Percentiles rank a stretch among this genome's conserved stretches.
phyloP scores from a whole-genome alignment of 2,797 vertebrate species.

The Stomatorhinus walkeri region DNA sequence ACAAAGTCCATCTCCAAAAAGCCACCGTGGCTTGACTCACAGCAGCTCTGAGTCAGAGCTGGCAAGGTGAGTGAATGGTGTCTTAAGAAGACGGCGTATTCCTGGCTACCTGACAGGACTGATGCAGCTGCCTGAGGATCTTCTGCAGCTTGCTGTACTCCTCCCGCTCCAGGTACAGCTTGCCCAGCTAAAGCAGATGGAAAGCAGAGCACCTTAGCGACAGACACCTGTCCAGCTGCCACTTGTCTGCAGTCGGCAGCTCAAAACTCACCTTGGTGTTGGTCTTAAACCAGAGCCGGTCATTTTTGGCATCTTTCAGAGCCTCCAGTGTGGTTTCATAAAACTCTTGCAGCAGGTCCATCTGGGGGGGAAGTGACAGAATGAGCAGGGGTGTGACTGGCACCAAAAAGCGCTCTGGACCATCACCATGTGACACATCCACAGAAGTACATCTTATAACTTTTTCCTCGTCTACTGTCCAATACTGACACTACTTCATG shows the following conservation, averaged over 20 bases:
- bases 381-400: too few relatives aligned
- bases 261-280: slow-evolving; percentile 75
- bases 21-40: background rate
- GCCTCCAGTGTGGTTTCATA: slow-evolving; percentile 98
- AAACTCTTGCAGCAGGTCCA: slow-evolving; percentile 99
- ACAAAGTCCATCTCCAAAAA: background rate
- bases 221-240: background rate
- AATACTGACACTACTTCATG: background rate
- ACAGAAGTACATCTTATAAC: background rate
- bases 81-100: background rate
- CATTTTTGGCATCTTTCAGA: slow-evolving; percentile 89
- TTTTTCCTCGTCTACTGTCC: background rate
- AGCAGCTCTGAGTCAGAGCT: slow-evolving; percentile 68
- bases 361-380: slow-evolving; percentile 58
- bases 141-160: slow-evolving; percentile 95
- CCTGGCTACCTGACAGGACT: slow-evolving; percentile 87
- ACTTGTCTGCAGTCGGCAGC: background rate
- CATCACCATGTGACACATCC: background rate
- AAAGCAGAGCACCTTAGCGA: background rate
- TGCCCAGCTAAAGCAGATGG: slow-evolving; percentile 74
- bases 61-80: slow-evolving; percentile 22
- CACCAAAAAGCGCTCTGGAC: background rate
- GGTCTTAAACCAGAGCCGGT: slow-evolving; percentile 85
- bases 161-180: slow-evolving; percentile 37
- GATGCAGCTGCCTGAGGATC: slow-evolving; percentile 93